phyloP scores from a whole-genome alignment of 2,797 vertebrate species.

The Gymnoscopelus microlampas region DNA sequence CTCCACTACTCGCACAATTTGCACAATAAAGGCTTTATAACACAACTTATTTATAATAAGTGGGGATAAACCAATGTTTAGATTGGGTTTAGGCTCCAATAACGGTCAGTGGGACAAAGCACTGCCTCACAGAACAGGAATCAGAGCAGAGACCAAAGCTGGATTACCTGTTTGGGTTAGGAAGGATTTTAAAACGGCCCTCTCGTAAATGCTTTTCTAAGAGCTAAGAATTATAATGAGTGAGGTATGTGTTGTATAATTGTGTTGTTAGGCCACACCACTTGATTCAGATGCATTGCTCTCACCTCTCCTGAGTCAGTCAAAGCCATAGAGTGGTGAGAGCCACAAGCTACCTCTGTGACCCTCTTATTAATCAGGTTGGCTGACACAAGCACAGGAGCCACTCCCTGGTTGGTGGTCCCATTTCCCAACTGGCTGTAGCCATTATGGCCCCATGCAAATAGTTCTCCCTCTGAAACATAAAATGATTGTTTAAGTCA shows the following conservation, averaged over 20 bases:
- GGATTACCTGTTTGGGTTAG: slow-evolving; percentile 24
- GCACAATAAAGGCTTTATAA: slow-evolving; percentile 35
- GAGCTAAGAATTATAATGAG: not conserved
- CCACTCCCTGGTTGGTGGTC: slow-evolving; percentile 91
- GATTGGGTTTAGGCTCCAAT: slow-evolving; percentile 4
- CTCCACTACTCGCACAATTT: too few relatives aligned
- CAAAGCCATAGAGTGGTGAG: slow-evolving; percentile 94
- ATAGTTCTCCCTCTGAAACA: slow-evolving; percentile 91
- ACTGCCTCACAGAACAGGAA: not conserved
- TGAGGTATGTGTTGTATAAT: slow-evolving; percentile 23
- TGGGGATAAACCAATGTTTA: slow-evolving; percentile 26
- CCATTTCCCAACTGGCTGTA: slow-evolving; percentile 97
- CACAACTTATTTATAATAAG: slow-evolving; percentile 16
- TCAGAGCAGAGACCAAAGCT: slow-evolving; percentile 23
- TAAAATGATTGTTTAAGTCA: slow-evolving; percentile 20
- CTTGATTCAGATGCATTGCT: slow-evolving; percentile 28
- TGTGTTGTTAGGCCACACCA: not conserved
- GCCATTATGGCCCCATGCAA: slow-evolving; percentile 96
- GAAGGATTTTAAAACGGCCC: slow-evolving; percentile 3
- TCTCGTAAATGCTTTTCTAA: not conserved
- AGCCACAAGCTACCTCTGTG: slow-evolving; percentile 93
- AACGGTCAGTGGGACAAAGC: slow-evolving; percentile 14
- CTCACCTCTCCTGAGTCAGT: slow-evolving; percentile 93
- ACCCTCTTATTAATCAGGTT: slow-evolving; percentile 91
- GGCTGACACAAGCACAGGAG: slow-evolving; percentile 89